A percentile compares a stretch with the other conserved stretches of the same genome.
These are phyloP conservation scores for Protobothrops mucrosquamatus DNA, from an alignment of 2,113 vertebrate species.

Conservation along the genomic window DNA sequence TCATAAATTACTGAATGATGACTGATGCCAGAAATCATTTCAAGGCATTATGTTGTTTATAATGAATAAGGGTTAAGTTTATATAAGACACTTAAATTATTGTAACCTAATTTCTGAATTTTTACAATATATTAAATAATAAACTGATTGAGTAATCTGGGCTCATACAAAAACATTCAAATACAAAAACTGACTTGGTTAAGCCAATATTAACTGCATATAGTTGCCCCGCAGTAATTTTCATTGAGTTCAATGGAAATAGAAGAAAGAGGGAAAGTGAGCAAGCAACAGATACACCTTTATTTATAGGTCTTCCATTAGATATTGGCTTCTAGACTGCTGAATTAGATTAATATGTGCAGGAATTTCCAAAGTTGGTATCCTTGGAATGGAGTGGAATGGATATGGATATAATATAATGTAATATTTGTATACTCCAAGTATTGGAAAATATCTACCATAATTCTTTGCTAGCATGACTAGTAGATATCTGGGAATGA, in stretches of 20 bases:
- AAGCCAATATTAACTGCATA: background rate
- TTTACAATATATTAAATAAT: background rate
- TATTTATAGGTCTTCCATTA: background rate
- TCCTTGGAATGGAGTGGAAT: background rate
- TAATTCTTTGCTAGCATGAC: background rate
- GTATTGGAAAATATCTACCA: background rate
- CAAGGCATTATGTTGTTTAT: background rate
- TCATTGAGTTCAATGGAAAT: background rate
- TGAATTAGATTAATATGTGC: background rate
- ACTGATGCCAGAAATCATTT: background rate
- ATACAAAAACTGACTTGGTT: background rate
- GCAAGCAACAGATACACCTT: background rate
- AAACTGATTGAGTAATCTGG: background rate
- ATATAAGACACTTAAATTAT: background rate
- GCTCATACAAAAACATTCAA: background rate
- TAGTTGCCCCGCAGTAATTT: background rate
- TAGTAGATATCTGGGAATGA: background rate
- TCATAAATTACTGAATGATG: background rate
- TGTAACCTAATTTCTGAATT: background rate
- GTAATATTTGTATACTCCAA: background rate
- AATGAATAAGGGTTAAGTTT: background rate
- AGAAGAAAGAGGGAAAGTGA: background rate
- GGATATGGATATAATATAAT: background rate
- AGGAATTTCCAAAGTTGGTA: background rate
- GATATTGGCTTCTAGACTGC: background rate